phyloP scores from a whole-genome alignment of 2,888 invertebrate genomes.

The Atrina japonica region DNA sequence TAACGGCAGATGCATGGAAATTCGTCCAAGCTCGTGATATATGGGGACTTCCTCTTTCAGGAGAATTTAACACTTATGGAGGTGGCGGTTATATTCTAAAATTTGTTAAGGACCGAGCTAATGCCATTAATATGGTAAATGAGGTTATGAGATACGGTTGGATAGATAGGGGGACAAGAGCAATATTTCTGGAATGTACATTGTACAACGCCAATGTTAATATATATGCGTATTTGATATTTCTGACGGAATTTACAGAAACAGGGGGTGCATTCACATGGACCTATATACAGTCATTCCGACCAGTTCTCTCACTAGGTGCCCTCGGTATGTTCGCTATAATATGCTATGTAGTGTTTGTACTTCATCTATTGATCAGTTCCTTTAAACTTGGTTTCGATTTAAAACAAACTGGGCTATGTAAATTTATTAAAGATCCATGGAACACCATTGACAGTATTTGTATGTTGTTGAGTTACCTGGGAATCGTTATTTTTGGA shows the following conservation, averaged over 20 bases:
- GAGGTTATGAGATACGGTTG: slow-evolving; percentile 60
- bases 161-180: slow-evolving; percentile 72
- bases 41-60: slow-evolving; percentile 55
- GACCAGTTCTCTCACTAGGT: slow-evolving; percentile 45
- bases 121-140: slow-evolving; percentile 43
- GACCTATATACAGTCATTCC: slow-evolving; percentile 43
- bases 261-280: slow-evolving; percentile 51
- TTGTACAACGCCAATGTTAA: slow-evolving; percentile 72
- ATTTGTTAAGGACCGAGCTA: slow-evolving; percentile 45
- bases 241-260: slow-evolving; percentile 45
- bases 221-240: slow-evolving; percentile 71
- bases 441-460: slow-evolving; percentile 54
- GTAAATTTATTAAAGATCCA: slow-evolving; percentile 39
- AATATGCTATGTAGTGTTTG: slow-evolving; percentile 50
- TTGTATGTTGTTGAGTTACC: slow-evolving; percentile 32
- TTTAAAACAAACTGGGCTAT: slow-evolving; percentile 42
- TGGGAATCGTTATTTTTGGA: slow-evolving; percentile 42
- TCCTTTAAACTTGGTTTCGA: slow-evolving; percentile 42
- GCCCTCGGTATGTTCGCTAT: slow-evolving; percentile 47
- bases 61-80: slow-evolving; percentile 56
- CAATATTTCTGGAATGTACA: slow-evolving; percentile 75
- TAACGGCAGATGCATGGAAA: slow-evolving; percentile 56
- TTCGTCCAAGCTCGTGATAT: slow-evolving; percentile 45
- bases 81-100: slow-evolving; percentile 63
- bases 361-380: slow-evolving; percentile 42